A percentile compares a stretch with the other conserved stretches of the same genome.
Evolutionary conservation across 2,113 vertebrate species (phyloP).

Genomic region (Leptobrachium ailaonicum): DNA sequence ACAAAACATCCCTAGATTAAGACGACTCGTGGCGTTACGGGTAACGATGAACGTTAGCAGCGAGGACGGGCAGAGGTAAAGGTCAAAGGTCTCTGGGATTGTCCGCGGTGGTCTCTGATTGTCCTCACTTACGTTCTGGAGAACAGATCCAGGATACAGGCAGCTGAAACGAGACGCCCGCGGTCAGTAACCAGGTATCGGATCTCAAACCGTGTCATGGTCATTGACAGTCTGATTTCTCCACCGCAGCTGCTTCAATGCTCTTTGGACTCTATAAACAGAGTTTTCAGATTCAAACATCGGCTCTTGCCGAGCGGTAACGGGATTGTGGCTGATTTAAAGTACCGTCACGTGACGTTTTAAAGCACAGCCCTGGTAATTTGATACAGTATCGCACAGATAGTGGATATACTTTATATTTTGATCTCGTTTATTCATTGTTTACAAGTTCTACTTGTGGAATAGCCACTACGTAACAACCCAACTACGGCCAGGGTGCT

Average conservation of each 20-base stretch:
- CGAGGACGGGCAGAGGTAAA: not conserved
- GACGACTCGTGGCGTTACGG: too few species aligned
- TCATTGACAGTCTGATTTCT: slow-evolving; percentile 3
- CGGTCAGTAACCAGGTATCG: slow-evolving; percentile 32
- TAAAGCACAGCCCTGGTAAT: too few species aligned
- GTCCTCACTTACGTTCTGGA: slow-evolving; percentile 43
- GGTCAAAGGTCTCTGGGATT: not conserved
- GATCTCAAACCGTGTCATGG: not conserved
- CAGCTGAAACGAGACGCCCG: slow-evolving; percentile 48
- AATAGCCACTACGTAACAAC: too few species aligned
- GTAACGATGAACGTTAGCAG: too few species aligned
- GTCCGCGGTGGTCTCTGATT: slow-evolving; percentile 11
- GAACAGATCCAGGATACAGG: slow-evolving; percentile 49
- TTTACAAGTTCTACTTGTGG: too few species aligned
- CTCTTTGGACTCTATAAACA: slow-evolving; percentile 14
- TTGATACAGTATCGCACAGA: too few species aligned
- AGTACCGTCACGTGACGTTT: too few species aligned
- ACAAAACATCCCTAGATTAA: too few species aligned
- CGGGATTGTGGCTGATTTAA: not conserved
- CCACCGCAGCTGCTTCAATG: slow-evolving; percentile 37
- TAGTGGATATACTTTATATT: too few species aligned
- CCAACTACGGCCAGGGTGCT: too few species aligned
- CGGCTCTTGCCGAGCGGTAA: not conserved
- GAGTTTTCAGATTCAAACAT: slow-evolving; percentile 16
- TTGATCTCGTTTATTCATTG: too few species aligned